These are phyloP conservation scores for Phymatocera aterrima DNA, from an alignment of 2,888 invertebrate species.

Conservation along the genomic window DNA sequence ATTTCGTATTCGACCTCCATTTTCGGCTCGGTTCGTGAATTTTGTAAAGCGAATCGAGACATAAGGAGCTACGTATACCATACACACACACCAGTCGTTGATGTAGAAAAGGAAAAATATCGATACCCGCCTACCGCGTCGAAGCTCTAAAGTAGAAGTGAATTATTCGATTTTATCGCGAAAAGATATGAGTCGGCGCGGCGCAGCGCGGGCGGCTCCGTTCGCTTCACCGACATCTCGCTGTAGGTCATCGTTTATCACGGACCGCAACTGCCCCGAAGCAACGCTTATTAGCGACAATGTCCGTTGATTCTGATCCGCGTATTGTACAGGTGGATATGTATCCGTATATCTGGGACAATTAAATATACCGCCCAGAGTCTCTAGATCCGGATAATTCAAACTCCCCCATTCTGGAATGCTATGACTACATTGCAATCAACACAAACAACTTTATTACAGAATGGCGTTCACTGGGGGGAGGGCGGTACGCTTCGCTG, in stretches of 20 bases:
- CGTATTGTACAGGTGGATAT: not conserved
- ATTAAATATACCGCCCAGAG: not conserved
- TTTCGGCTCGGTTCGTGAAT: conserved; percentile 34
- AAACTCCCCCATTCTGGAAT: conserved; percentile 10
- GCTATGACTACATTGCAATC: not conserved
- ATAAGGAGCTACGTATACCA: no score
- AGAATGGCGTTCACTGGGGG: not conserved
- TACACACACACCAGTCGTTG: conserved; percentile 10
- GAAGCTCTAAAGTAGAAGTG: not conserved
- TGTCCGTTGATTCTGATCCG: not conserved
- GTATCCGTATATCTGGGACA: not conserved
- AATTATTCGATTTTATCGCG: conserved; percentile 28
- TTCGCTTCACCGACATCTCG: not conserved
- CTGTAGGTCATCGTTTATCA: not conserved
- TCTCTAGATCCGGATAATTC: conserved; percentile 25
- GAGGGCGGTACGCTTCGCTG: not conserved
- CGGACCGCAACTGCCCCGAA: not conserved
- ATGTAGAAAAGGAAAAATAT: conserved; percentile 23
- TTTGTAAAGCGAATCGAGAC: conserved; percentile 30
- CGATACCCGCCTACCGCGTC: conserved; percentile 1
- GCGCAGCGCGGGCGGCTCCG: no score
- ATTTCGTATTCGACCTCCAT: conserved; percentile 33
- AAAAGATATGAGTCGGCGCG: conserved; percentile 15
- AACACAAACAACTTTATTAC: conserved; percentile 17
- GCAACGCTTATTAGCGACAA: conserved; percentile 15